A percentile compares a stretch with the other conserved stretches of the same genome.
Conservation (phyloP, 1,140 invertebrate genomes). For the honey bee (Apis mellifera) region Amel_HAv3.1 CM009934.2:10925501-10926000, state of each 20-base stretch:
- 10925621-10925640: too few relatives aligned
- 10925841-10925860: not conserved
- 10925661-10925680: too few relatives aligned
- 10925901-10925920: not conserved
- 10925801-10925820: not conserved
- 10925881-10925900: not conserved
- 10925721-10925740: not conserved
- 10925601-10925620: too few relatives aligned
- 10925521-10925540: conserved; percentile 53
- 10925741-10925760: not conserved
- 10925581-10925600: too few relatives aligned
- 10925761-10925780: not conserved
- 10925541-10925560: not conserved
- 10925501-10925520: conserved; percentile 61
- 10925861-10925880: not conserved
- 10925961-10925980: not conserved
- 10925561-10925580: too few relatives aligned
- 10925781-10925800: not conserved
- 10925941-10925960: too few relatives aligned
- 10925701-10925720: not conserved
- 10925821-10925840: not conserved
- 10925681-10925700: too few relatives aligned
- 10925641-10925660: too few relatives aligned
- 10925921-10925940: not conserved
- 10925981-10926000: not conserved